These are phyloP conservation scores for Drosophila guanche DNA, from an alignment of 1,140 invertebrate genomes.

Conservation along the genomic window DNA sequence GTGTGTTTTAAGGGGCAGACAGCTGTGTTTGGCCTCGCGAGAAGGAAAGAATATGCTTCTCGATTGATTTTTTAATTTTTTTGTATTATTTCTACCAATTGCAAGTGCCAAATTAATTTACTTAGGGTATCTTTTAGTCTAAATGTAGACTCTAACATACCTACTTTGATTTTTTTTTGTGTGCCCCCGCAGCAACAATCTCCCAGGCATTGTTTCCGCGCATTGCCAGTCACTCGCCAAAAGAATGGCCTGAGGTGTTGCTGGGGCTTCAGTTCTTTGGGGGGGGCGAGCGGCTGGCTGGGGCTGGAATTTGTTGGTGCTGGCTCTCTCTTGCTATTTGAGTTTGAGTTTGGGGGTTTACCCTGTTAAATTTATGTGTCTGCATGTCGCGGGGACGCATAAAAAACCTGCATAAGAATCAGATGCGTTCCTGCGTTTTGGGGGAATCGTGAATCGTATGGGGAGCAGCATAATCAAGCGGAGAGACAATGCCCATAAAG, in stretches of 20 bases:
- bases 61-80: too few relatives aligned
- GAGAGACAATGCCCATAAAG: conserved; percentile 69
- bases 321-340: too few relatives aligned
- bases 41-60: too few relatives aligned
- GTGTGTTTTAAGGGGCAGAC: too few relatives aligned
- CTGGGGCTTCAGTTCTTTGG: not conserved
- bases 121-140: too few relatives aligned
- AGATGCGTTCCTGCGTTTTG: conserved; percentile 36
- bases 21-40: too few relatives aligned
- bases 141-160: not conserved
- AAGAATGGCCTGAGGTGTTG: conserved; percentile 1
- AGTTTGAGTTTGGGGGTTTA: not conserved
- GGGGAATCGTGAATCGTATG: conserved; percentile 4
- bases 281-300: not conserved
- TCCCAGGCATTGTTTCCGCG: conserved; percentile 37
- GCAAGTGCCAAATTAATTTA: too few relatives aligned
- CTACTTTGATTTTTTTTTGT: conserved; percentile 33
- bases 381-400: conserved; percentile 65
- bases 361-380: conserved; percentile 72
- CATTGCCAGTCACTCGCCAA: not conserved
- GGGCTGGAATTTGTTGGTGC: too few relatives aligned
- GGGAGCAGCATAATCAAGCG: conserved; percentile 73
- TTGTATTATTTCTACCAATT: too few relatives aligned
- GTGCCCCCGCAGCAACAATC: not conserved
- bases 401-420: conserved; percentile 73